These are phyloP conservation scores for Oreotragus oreotragus DNA, from an alignment of 2,113 vertebrate species.

Conservation along the genomic window DNA sequence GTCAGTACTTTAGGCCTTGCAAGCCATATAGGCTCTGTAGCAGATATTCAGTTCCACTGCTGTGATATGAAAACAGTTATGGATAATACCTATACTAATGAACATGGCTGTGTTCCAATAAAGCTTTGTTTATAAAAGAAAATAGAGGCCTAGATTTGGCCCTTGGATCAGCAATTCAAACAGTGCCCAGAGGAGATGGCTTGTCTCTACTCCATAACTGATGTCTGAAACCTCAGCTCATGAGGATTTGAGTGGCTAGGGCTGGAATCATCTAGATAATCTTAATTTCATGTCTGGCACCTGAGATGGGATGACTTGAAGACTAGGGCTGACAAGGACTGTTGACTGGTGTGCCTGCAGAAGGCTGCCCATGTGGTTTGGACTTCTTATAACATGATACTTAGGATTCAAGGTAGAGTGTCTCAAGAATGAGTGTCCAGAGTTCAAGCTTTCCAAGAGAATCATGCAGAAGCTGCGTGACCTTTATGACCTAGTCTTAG, in stretches of 20 bases:
- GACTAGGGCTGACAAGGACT: not conserved
- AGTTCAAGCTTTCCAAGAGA: not conserved
- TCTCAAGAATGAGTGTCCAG: not conserved
- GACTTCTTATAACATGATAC: not conserved
- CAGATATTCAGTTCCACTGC: not conserved
- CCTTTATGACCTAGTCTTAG: not conserved
- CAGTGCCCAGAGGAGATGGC: not conserved
- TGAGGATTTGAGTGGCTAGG: not conserved
- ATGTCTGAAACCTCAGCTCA: not conserved
- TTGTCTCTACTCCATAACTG: not conserved
- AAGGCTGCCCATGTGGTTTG: not conserved
- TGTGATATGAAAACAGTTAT: not conserved
- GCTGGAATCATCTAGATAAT: not conserved
- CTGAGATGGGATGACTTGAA: not conserved
- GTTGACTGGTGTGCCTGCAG: not conserved
- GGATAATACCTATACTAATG: not conserved
- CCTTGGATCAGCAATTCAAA: no score
- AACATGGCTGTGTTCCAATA: not conserved
- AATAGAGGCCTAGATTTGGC: not conserved
- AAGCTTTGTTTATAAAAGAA: not conserved
- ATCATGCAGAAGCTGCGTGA: not conserved
- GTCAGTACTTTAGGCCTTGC: not conserved
- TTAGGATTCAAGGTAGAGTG: not conserved
- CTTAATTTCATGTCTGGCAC: not conserved
- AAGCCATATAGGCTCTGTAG: not conserved